Conservation (phyloP, 2,797 vertebrate genomes). For the Pseudochirops cupreus region DNA sequence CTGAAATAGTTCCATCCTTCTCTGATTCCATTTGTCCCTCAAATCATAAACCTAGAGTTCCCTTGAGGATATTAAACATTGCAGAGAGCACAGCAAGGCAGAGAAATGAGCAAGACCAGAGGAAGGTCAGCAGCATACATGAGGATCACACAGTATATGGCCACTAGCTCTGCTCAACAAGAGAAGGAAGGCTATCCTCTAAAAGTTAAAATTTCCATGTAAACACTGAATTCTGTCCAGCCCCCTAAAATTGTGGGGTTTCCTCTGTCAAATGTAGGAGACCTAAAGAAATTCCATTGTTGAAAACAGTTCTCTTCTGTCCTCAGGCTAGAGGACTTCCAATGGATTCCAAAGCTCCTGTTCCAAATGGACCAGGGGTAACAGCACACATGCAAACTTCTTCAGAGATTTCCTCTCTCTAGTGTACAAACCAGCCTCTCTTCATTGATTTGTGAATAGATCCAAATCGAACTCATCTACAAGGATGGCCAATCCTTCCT, state of each 20-base stretch:
- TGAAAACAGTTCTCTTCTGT: not conserved
- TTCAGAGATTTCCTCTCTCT: not conserved
- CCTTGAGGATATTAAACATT: not conserved
- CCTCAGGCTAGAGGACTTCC: not conserved
- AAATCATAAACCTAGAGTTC: not conserved
- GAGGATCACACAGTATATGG: not conserved
- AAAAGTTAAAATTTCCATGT: not conserved
- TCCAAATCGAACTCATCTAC: not conserved
- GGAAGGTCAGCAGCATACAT: not conserved
- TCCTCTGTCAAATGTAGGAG: not conserved
- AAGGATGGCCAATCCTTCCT: not conserved
- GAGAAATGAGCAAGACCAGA: not conserved
- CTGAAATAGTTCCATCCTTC: too few relatives aligned
- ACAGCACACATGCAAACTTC: not conserved
- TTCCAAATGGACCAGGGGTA: constrained; percentile 2
- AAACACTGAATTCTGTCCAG: not conserved
- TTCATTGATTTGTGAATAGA: not conserved
- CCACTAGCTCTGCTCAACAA: not conserved
- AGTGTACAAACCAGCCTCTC: not conserved
- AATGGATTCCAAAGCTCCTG: not conserved
- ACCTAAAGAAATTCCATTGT: not conserved
- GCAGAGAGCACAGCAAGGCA: not conserved
- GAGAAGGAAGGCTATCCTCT: not conserved
- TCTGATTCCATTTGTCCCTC: not conserved
- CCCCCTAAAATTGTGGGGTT: constrained; percentile 5